A percentile compares a stretch with the other conserved stretches of the same genome.
phyloP scores from a whole-genome alignment of 2,113 vertebrate genomes.

The Thunnus thynnus region DNA sequence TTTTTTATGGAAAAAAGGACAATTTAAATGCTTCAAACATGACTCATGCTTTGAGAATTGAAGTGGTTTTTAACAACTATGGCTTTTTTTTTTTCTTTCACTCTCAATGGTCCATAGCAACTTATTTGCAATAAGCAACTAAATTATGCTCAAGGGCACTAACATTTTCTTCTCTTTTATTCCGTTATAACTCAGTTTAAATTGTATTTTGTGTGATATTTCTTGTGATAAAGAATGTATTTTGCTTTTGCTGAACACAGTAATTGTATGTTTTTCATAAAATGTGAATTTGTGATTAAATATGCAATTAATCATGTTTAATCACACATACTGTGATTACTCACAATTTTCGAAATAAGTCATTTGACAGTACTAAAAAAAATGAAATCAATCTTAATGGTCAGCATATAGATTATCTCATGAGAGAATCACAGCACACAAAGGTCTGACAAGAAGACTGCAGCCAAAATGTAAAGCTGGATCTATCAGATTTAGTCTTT shows the following conservation, averaged over 20 bases:
- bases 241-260: too few relatives aligned
- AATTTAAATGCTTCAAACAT: too few relatives aligned
- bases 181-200: too few relatives aligned
- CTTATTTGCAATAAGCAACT: neutral
- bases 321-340: neutral
- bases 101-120: neutral
- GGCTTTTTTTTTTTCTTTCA: too few relatives aligned
- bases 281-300: too few relatives aligned
- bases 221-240: neutral
- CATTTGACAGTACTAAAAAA: neutral
- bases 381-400: neutral
- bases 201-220: neutral
- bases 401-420: neutral
- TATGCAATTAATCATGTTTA: too few relatives aligned
- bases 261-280: too few relatives aligned
- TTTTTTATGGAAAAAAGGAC: too few relatives aligned
- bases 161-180: neutral
- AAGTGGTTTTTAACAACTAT: too few relatives aligned
- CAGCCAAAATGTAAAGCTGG: too few relatives aligned
- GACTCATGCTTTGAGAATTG: too few relatives aligned
- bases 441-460: neutral
- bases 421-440: neutral
- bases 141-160: too few relatives aligned
- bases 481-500: neutral
- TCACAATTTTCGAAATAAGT: neutral